phyloP scores from a whole-genome alignment of 2,113 vertebrate genomes.

The Microtus oregoni region DNA sequence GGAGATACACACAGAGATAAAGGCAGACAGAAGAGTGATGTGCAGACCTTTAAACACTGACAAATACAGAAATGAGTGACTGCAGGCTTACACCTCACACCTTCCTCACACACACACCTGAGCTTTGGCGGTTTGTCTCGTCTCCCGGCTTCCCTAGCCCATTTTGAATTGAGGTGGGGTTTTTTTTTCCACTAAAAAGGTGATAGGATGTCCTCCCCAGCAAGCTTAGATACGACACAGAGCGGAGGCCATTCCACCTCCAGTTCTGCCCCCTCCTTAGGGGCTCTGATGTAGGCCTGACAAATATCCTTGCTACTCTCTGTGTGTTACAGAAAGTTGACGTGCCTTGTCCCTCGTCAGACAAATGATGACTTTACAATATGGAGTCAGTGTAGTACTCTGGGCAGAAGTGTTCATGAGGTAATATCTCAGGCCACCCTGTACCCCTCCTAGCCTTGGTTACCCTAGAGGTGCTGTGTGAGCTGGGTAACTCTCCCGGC shows the following conservation, averaged over 20 bases:
- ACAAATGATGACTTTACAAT: background rate
- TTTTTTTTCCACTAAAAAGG: background rate
- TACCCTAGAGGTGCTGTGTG: background rate
- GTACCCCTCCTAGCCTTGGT: background rate
- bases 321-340: background rate
- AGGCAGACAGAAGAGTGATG: background rate
- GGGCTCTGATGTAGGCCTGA: background rate
- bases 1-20: background rate
- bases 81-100: background rate
- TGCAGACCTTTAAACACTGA: background rate
- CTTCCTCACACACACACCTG: no score
- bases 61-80: background rate
- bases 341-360: background rate
- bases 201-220: background rate
- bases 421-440: background rate
- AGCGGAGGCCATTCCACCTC: background rate
- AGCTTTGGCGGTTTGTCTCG: background rate
- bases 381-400: background rate
- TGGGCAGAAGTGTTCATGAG: background rate
- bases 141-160: background rate
- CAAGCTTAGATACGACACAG: background rate
- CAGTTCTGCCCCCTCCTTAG: background rate
- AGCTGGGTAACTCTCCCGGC: background rate
- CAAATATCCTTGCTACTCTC: background rate
- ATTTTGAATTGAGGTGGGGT: background rate